These are phyloP conservation scores for Dissostichus mawsoni DNA, from an alignment of 2,113 vertebrate genomes.

Conservation along the genomic window DNA sequence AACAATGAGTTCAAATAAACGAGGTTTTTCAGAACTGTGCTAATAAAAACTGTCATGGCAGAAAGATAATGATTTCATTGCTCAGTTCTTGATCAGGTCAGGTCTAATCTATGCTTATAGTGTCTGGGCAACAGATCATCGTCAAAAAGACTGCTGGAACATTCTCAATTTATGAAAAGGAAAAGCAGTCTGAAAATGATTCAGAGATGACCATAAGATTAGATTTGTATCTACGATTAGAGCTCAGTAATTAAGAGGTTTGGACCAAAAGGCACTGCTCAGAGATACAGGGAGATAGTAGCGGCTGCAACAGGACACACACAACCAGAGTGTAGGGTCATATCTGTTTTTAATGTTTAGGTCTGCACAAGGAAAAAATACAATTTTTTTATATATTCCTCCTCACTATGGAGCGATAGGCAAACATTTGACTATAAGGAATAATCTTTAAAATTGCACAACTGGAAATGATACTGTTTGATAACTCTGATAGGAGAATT, in stretches of 20 bases:
- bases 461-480: too few species aligned
- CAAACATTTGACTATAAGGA: too few species aligned
- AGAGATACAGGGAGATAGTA: background rate
- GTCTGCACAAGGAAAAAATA: too few species aligned
- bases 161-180: constrained; percentile 21
- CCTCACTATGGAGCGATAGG: background rate
- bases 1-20: background rate
- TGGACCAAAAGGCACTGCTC: background rate
- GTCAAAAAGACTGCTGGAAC: background rate
- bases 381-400: background rate
- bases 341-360: too few species aligned
- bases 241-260: background rate
- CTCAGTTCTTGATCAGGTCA: constrained; percentile 8
- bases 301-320: too few species aligned
- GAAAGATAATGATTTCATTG: constrained; percentile 38
- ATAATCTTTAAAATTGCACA: too few species aligned
- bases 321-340: too few species aligned
- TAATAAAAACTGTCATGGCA: background rate
- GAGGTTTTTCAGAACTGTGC: background rate
- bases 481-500: too few species aligned
- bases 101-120: constrained; percentile 9
- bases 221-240: constrained; percentile 20
- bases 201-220: constrained; percentile 10
- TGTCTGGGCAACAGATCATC: constrained; percentile 14
- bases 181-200: constrained; percentile 28